These are phyloP conservation scores for Acropternis orthonyx DNA, from an alignment of 2,797 vertebrate genomes.

Conservation along the genomic window DNA sequence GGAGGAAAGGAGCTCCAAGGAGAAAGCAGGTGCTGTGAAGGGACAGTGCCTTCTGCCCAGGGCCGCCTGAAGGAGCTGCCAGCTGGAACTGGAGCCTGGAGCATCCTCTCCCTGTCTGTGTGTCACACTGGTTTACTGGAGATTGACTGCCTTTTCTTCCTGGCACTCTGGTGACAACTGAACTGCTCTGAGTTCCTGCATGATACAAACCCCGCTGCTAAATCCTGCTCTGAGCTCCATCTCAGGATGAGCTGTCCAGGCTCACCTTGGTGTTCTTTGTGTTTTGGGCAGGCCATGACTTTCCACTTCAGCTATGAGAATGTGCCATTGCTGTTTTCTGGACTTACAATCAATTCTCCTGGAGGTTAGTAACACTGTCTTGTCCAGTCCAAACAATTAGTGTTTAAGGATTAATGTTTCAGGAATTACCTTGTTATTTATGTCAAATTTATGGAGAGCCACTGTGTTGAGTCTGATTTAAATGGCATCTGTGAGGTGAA, in stretches of 20 bases:
- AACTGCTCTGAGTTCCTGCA: not conserved
- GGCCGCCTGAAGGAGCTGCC: not conserved
- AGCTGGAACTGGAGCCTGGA: not conserved
- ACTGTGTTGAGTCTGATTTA: not conserved
- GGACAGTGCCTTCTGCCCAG: not conserved
- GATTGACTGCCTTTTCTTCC: not conserved
- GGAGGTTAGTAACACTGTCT: conserved; percentile 83
- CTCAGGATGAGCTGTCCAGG: not conserved
- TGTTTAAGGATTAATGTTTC: not conserved
- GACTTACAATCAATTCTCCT: conserved; percentile 88
- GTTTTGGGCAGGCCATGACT: conserved; percentile 85
- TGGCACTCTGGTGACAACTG: not conserved
- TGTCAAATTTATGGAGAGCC: not conserved
- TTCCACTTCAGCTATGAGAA: conserved; percentile 89
- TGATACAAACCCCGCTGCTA: not conserved
- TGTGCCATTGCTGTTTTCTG: conserved; percentile 88
- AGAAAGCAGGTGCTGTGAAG: not conserved
- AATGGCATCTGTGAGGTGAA: not conserved
- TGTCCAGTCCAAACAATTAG: not conserved
- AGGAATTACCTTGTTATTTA: not conserved
- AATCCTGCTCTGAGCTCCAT: not conserved
- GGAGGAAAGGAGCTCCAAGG: not conserved
- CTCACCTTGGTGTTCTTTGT: conserved; percentile 34
- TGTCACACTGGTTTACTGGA: not conserved
- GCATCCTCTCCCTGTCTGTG: not conserved